These are phyloP conservation scores for Dromaius novaehollandiae DNA, from an alignment of 2,113 vertebrate species.

Conservation along the genomic window DNA sequence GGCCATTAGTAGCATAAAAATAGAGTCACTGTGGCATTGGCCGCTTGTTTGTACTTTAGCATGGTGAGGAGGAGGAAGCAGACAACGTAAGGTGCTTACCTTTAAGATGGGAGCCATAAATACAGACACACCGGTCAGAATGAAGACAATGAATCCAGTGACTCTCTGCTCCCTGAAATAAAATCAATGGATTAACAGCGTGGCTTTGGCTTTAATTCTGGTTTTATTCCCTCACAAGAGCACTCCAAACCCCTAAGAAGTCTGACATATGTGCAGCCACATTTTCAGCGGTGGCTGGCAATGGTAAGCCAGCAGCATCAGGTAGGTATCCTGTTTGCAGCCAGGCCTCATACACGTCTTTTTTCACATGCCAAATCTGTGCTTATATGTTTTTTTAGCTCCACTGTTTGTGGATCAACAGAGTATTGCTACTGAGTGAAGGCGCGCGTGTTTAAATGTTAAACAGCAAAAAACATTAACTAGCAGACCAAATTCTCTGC, in stretches of 20 bases:
- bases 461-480: neutral
- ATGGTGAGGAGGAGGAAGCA: neutral
- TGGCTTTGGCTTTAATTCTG: neutral
- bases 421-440: neutral
- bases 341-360: neutral
- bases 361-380: neutral
- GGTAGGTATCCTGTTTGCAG: neutral
- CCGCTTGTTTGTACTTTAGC: neutral
- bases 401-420: neutral
- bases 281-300: neutral
- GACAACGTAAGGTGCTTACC: slow-evolving; percentile 74
- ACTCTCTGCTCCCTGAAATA: slow-evolving; percentile 93
- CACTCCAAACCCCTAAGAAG: neutral
- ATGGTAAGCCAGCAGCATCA: neutral
- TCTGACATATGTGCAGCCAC: neutral
- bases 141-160: slow-evolving; percentile 90
- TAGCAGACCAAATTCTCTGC: neutral
- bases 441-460: neutral
- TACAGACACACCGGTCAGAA: slow-evolving; percentile 96
- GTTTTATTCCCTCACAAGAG: neutral
- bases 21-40: fast-evolving
- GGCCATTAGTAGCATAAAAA: neutral
- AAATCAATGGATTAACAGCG: slow-evolving; percentile 55
- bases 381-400: neutral
- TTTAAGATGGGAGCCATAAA: slow-evolving; percentile 99